Conservation (phyloP, 2,113 vertebrate genomes). For the Oryzias javanicus region DNA sequence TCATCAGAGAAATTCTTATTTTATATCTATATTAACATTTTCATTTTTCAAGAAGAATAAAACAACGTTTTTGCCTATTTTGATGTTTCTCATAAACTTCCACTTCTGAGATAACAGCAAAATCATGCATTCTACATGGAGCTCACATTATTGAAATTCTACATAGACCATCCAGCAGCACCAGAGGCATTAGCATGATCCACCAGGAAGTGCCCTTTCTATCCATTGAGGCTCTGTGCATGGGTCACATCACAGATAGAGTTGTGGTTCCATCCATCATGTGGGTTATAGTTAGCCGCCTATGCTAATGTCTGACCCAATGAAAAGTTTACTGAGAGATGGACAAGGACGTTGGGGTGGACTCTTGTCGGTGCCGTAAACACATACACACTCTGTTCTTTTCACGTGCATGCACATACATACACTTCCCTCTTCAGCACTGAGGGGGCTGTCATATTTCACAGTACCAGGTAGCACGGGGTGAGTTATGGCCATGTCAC, state of each 20-base stretch:
- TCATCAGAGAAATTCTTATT: no score
- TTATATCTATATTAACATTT: no score
- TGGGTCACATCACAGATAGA: conserved; percentile 77
- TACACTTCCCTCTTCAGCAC: conserved; percentile 41
- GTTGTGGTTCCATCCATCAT: conserved; percentile 76
- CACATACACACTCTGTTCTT: conserved; percentile 31
- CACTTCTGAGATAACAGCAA: neutral
- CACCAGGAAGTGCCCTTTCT: conserved; percentile 76
- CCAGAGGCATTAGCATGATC: conserved; percentile 74
- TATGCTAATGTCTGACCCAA: conserved; percentile 77
- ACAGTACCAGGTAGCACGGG: conserved; percentile 66
- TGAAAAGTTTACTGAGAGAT: conserved; percentile 77
- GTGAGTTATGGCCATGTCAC: conserved; percentile 80
- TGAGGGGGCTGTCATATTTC: conserved; percentile 76
- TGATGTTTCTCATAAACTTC: neutral
- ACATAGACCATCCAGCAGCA: conserved; percentile 47
- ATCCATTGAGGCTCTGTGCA: conserved; percentile 70
- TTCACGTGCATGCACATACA: conserved; percentile 23
- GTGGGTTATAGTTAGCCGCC: conserved; percentile 75
- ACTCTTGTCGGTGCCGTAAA: conserved; percentile 67
- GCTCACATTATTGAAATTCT: conserved; percentile 70
- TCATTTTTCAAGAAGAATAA: no score
- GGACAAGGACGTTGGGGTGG: conserved; percentile 78
- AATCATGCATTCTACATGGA: conserved; percentile 37
- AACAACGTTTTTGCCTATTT: neutral